A percentile compares a stretch with the other conserved stretches of the same genome.
Evolutionary conservation across 2,888 invertebrate genomes (phyloP).

Genomic region (Idaea straminata): DNA sequence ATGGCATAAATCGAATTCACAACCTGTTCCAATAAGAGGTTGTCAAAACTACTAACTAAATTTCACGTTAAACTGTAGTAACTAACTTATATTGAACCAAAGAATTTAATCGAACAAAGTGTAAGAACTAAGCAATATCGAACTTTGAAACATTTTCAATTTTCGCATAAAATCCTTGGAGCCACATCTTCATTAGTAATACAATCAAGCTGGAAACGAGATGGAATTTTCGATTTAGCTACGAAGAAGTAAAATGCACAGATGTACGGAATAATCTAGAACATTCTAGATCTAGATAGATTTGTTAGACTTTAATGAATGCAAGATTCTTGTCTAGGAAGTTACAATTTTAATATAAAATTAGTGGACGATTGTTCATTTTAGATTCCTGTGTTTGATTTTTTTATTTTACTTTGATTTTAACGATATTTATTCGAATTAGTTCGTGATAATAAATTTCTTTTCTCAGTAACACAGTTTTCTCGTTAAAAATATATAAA

Average conservation of each 20-base stretch:
- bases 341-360: slow-evolving; percentile 32
- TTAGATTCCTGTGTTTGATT: slow-evolving; percentile 1
- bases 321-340: slow-evolving; percentile 24
- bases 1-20: too few species aligned
- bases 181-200: slow-evolving; percentile 63
- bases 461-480: too few species aligned
- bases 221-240: slow-evolving; percentile 50
- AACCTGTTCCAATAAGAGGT: neutral
- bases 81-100: neutral
- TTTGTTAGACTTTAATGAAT: slow-evolving; percentile 30
- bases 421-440: neutral
- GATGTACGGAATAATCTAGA: slow-evolving; percentile 24
- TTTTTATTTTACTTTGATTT: slow-evolving; percentile 3
- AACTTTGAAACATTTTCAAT: slow-evolving; percentile 52
- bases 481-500: too few species aligned
- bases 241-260: slow-evolving; percentile 40
- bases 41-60: neutral
- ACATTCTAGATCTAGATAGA: slow-evolving; percentile 19
- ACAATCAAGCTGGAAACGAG: slow-evolving; percentile 50
- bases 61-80: neutral
- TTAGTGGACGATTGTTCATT: slow-evolving; percentile 26
- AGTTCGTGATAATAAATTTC: too few species aligned
- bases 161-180: slow-evolving; percentile 50
- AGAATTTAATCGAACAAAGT: slow-evolving; percentile 29
- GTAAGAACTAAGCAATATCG: slow-evolving; percentile 35